These are phyloP conservation scores for Artibeus jamaicensis DNA, from an alignment of 2,797 vertebrate genomes.

Conservation along the genomic window DNA sequence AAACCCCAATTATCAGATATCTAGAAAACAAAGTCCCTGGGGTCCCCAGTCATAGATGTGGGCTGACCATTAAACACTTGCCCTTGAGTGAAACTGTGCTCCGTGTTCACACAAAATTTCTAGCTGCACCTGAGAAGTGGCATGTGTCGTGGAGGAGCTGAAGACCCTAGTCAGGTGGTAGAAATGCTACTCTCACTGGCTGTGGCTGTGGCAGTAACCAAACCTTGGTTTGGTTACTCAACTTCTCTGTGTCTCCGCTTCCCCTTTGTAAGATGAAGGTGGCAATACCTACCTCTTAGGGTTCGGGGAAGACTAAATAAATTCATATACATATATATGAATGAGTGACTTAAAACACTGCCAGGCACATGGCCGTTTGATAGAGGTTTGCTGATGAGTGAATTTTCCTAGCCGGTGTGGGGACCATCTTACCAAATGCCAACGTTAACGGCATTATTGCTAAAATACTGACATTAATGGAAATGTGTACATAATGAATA, in stretches of 20 bases:
- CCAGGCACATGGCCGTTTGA: not conserved
- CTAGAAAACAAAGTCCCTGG: not conserved
- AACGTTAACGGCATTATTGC: slow-evolving; percentile 32
- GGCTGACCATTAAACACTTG: not conserved
- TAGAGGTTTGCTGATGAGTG: not conserved
- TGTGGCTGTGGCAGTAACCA: too few relatives aligned
- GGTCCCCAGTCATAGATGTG: not conserved
- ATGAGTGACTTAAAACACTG: not conserved
- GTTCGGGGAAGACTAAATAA: not conserved
- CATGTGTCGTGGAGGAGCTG: fast-evolving
- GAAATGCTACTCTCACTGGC: not conserved
- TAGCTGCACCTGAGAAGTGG: not conserved
- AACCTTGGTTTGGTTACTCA: not conserved
- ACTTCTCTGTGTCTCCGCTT: not conserved
- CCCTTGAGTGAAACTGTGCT: not conserved
- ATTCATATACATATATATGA: not conserved
- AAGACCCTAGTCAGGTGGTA: fast-evolving
- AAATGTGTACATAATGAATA: slow-evolving; percentile 17
- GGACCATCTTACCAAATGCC: not conserved
- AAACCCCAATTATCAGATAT: not conserved
- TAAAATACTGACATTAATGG: not conserved
- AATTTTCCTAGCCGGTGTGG: slow-evolving; percentile 10
- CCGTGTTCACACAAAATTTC: not conserved
- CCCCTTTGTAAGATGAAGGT: not conserved
- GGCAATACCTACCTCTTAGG: not conserved